phyloP scores from a whole-genome alignment of 2,888 invertebrate genomes.

The Mesorhabditis belari region DNA sequence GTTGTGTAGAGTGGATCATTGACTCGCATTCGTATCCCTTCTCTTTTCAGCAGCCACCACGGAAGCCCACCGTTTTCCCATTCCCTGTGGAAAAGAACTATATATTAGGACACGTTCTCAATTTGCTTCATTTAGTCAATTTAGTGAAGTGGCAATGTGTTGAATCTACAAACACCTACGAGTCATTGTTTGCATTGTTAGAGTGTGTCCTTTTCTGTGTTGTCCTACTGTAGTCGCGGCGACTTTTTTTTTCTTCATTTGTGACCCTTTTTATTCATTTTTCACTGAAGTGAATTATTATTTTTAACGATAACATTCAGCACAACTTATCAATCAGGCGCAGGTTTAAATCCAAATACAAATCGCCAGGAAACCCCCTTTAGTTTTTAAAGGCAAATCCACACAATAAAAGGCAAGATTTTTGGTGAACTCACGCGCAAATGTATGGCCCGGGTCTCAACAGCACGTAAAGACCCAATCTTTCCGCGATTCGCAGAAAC shows the following conservation, averaged over 20 bases:
- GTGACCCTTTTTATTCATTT: too few species aligned
- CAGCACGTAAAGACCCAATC: constrained; percentile 30
- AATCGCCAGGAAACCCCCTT: too few species aligned
- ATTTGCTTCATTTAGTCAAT: not conserved
- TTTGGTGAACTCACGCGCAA: constrained; percentile 26
- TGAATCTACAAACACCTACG: too few species aligned
- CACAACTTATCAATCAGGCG: too few species aligned
- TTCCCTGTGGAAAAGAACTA: constrained; percentile 31
- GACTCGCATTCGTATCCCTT: constrained; percentile 28
- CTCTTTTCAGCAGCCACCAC: constrained; percentile 38
- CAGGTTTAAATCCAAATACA: too few species aligned
- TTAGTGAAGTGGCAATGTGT: too few species aligned
- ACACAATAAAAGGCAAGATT: not conserved
- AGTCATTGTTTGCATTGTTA: too few species aligned
- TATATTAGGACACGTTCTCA: not conserved
- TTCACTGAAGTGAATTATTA: too few species aligned
- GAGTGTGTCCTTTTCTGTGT: too few species aligned
- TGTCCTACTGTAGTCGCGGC: too few species aligned
- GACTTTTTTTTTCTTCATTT: too few species aligned
- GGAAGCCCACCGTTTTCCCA: constrained; percentile 47
- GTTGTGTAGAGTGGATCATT: constrained; percentile 42
- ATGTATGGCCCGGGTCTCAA: constrained; percentile 48
- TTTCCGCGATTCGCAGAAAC: constrained; percentile 22
- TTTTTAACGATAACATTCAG: too few species aligned
- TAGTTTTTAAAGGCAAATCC: not conserved